Conservation (phyloP, 2,888 invertebrate genomes). For the Subacronicta megacephala region DNA sequence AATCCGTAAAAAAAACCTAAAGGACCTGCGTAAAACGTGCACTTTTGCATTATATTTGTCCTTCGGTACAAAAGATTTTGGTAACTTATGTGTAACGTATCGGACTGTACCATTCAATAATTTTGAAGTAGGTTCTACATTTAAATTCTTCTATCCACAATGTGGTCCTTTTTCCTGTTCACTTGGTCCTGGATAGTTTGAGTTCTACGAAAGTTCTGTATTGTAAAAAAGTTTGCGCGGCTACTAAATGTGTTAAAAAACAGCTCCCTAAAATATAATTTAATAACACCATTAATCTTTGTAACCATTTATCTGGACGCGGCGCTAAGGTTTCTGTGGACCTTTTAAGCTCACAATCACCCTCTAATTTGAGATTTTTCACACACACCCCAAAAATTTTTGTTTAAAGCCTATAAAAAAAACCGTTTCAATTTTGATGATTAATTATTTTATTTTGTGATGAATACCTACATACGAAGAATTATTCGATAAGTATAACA, state of each 20-base stretch:
- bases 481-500: no score
- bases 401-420: constrained; percentile 48
- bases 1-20: constrained; percentile 62
- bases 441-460: constrained; percentile 45
- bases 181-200: constrained; percentile 6
- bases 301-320: constrained; percentile 60
- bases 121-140: constrained; percentile 47
- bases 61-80: constrained; percentile 51
- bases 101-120: constrained; percentile 46
- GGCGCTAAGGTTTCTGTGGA: constrained; percentile 64
- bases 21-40: constrained; percentile 72
- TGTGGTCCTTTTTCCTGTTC: constrained; percentile 28
- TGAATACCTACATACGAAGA: no score
- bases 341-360: constrained; percentile 63
- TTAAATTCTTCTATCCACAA: constrained; percentile 11
- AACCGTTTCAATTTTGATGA: constrained; percentile 24
- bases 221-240: neutral
- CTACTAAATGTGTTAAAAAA: constrained; percentile 17
- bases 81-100: constrained; percentile 59
- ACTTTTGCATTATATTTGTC: constrained; percentile 44
- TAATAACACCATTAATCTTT: constrained; percentile 44
- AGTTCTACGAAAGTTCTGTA: neutral
- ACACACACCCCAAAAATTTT: constrained; percentile 75
- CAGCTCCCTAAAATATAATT: constrained; percentile 30
- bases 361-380: constrained; percentile 85